phyloP scores from a whole-genome alignment of 2,797 vertebrate species.

The Eulemur albifrons region DNA sequence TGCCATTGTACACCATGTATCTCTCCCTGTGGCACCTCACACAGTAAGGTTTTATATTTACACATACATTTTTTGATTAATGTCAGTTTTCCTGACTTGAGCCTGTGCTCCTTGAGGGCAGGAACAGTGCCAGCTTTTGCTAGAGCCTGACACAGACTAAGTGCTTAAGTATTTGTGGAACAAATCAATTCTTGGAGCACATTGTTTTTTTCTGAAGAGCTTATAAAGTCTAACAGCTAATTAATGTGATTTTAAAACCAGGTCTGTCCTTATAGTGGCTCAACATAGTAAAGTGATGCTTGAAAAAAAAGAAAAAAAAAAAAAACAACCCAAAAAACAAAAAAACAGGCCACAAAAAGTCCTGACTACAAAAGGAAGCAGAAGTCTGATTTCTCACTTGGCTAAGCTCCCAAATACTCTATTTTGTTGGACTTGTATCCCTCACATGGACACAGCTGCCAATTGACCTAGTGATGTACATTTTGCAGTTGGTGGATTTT shows the following conservation, averaged over 20 bases:
- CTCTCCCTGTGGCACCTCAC: neutral
- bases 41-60: neutral
- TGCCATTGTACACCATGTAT: neutral
- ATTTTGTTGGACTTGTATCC: neutral
- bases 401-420: neutral
- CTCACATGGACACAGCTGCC: neutral
- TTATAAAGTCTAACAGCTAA: neutral
- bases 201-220: neutral
- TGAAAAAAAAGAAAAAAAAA: neutral
- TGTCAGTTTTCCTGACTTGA: neutral
- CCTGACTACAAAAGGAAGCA: neutral
- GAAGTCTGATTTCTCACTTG: neutral
- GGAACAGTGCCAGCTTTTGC: neutral
- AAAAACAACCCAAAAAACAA: rapidly evolving
- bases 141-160: neutral
- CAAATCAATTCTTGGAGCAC: neutral
- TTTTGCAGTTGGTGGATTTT: constrained; percentile 8
- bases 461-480: neutral
- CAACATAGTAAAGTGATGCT: neutral
- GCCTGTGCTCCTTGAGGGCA: neutral
- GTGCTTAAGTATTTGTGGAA: neutral
- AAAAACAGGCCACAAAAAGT: neutral
- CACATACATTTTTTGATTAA: neutral
- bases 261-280: neutral
- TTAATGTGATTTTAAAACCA: neutral